Percentiles rank a stretch among this genome's conserved stretches.
Evolutionary conservation across 92 coral and sea anemone genomes (phyloP).

Genomic region (Epizoanthus illoricatus): DNA sequence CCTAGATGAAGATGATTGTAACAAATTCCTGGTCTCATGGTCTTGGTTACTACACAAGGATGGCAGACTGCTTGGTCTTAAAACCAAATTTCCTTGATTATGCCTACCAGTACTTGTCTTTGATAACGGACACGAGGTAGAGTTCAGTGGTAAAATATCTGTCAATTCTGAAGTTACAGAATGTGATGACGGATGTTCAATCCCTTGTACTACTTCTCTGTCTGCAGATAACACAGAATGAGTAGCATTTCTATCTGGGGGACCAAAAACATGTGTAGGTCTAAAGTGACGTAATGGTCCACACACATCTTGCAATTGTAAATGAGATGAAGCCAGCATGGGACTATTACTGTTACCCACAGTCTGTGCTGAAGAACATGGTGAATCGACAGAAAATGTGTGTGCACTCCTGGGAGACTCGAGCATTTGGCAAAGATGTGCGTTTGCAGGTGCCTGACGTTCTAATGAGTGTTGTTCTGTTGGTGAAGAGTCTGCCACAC

Average conservation of each 20-base stretch:
- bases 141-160: not conserved
- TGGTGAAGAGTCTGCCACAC: not conserved
- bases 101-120: not conserved
- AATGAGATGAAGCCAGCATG: not conserved
- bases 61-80: not conserved
- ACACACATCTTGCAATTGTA: not conserved
- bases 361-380: not conserved
- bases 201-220: not conserved
- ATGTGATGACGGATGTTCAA: not conserved
- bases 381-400: not conserved
- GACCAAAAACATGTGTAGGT: not conserved
- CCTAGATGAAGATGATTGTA: not conserved
- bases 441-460: not conserved
- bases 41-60: not conserved
- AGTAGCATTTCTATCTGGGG: not conserved
- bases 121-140: not conserved
- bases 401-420: not conserved
- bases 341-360: not conserved
- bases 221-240: not conserved
- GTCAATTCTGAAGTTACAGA: not conserved
- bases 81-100: not conserved
- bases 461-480: not conserved
- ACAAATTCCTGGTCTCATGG: not conserved
- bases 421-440: not conserved
- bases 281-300: not conserved